Percentiles rank a stretch among this genome's conserved stretches.
Evolutionary conservation across 2,113 vertebrate genomes (phyloP).

Genomic region (Litocranius walleri): DNA sequence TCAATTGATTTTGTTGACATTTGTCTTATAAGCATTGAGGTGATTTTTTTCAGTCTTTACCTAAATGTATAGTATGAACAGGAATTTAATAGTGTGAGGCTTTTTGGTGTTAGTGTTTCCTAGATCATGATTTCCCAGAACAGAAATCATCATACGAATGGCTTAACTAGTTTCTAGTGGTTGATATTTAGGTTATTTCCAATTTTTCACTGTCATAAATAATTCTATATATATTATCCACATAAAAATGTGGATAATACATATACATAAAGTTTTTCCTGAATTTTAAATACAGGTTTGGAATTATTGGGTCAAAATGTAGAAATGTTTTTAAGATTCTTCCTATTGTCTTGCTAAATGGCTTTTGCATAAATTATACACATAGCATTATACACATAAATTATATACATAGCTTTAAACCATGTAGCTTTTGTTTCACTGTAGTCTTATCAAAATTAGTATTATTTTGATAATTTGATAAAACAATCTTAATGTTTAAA

Average conservation of each 20-base stretch:
- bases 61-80: background rate
- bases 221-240: background rate
- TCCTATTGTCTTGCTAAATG: background rate
- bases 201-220: background rate
- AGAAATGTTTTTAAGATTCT: background rate
- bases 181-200: background rate
- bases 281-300: background rate
- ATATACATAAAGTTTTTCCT: background rate
- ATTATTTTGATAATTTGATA: constrained; percentile 16
- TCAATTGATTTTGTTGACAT: background rate
- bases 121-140: background rate
- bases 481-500: background rate
- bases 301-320: background rate
- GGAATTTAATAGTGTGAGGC: background rate
- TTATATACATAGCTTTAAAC: no score
- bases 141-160: background rate
- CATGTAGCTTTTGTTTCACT: background rate
- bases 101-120: constrained; percentile 5
- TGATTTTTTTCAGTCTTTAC: background rate
- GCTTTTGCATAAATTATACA: background rate
- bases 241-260: background rate
- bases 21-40: background rate
- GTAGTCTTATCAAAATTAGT: background rate
- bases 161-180: background rate
- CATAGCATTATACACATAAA: background rate